Evolutionary conservation across 2,113 vertebrate species (phyloP).

Genomic region (Poeciliopsis occidentalis): DNA sequence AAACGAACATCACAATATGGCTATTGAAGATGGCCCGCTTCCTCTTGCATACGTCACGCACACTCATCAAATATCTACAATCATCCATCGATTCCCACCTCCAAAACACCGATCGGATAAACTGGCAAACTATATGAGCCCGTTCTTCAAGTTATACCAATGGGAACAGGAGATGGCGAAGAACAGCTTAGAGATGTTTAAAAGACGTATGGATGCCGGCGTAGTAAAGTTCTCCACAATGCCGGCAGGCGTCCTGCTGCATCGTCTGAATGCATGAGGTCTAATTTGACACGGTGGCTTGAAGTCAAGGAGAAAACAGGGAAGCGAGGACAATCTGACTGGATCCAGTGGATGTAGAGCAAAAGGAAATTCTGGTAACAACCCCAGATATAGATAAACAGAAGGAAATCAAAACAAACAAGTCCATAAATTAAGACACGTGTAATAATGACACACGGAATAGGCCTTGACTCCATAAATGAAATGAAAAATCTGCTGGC

Average conservation of each 20-base stretch:
- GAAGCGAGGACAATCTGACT: slow-evolving; percentile 38
- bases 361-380: background rate
- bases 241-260: slow-evolving; percentile 33
- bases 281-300: slow-evolving; percentile 58
- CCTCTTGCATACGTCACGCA: slow-evolving; percentile 67
- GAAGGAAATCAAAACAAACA: no score
- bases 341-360: slow-evolving; percentile 6
- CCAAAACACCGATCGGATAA: background rate
- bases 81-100: slow-evolving; percentile 35
- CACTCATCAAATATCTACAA: slow-evolving; percentile 69
- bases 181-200: slow-evolving; percentile 19
- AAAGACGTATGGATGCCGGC: slow-evolving; percentile 25
- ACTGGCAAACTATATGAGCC: slow-evolving; percentile 58
- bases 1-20: slow-evolving; percentile 62
- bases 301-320: slow-evolving; percentile 22
- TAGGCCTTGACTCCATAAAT: background rate
- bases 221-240: slow-evolving; percentile 16
- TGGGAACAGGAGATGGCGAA: slow-evolving; percentile 29
- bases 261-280: slow-evolving; percentile 40
- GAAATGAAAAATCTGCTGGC: no score
- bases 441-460: background rate
- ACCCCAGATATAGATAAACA: background rate
- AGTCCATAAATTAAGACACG: background rate
- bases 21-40: slow-evolving; percentile 67
- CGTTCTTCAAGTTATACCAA: slow-evolving; percentile 31